Conservation (phyloP, 37 sponge, comb jelly and placozoan species). For the Beroe forskalii region DNA sequence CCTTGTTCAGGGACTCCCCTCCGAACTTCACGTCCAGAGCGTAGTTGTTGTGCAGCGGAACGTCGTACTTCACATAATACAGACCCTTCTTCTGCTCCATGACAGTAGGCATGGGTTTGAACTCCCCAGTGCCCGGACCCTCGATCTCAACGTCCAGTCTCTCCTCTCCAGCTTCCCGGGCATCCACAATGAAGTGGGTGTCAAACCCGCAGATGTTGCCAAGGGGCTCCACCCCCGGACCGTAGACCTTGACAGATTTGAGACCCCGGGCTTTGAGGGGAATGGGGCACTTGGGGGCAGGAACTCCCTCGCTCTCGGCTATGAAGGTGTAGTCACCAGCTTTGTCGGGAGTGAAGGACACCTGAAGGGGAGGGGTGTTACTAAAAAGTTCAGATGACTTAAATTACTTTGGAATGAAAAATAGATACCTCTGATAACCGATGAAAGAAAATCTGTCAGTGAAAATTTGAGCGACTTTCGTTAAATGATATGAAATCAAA, state of each 20-base stretch:
- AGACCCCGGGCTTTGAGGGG: slow-evolving; percentile 63
- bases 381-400: too few relatives aligned
- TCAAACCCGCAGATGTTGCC: slow-evolving; percentile 67
- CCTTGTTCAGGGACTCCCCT: slow-evolving; percentile 47
- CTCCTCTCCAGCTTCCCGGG: slow-evolving; percentile 68
- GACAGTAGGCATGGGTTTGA: slow-evolving; percentile 51
- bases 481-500: too few relatives aligned
- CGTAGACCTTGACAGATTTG: slow-evolving; percentile 68
- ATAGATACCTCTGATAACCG: too few relatives aligned
- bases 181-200: slow-evolving; percentile 69
- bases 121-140: slow-evolving; percentile 49
- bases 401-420: too few relatives aligned
- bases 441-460: too few relatives aligned
- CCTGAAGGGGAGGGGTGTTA: not conserved
- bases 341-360: slow-evolving; percentile 57
- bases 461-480: too few relatives aligned
- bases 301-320: slow-evolving; percentile 39
- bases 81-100: slow-evolving; percentile 55
- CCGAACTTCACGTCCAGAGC: slow-evolving; percentile 26
- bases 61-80: slow-evolving; percentile 53
- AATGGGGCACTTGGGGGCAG: slow-evolving; percentile 54
- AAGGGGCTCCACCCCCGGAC: slow-evolving; percentile 70
- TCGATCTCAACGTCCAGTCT: slow-evolving; percentile 8
- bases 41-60: slow-evolving; percentile 46
- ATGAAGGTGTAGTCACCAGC: slow-evolving; percentile 45